phyloP scores from a whole-genome alignment of 2,113 vertebrate genomes.

The Amazona vittata region DNA sequence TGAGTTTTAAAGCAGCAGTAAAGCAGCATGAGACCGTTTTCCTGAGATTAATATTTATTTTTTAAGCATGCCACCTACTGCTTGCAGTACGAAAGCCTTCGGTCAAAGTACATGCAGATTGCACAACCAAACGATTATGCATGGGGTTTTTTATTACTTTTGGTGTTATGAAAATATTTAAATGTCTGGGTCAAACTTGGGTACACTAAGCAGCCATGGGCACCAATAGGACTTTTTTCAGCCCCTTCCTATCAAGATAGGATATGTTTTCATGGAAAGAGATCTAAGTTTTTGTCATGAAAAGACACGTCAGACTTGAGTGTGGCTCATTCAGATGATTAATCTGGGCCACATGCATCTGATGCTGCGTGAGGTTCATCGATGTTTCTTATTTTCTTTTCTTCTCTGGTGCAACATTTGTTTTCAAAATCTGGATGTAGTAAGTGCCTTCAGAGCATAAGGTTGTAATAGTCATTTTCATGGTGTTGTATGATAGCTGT shows the following conservation, averaged over 20 bases:
- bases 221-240: background rate
- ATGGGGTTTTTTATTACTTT: background rate
- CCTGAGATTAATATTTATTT: slow-evolving; percentile 54
- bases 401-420: slow-evolving; percentile 25
- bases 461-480: slow-evolving; percentile 29
- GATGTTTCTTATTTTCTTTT: slow-evolving; percentile 45
- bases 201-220: slow-evolving; percentile 3
- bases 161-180: slow-evolving; percentile 63
- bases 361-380: background rate
- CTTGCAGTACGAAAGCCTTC: background rate
- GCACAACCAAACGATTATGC: background rate
- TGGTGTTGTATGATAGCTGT: background rate
- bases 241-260: background rate
- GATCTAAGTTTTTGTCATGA: background rate
- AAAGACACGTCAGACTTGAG: slow-evolving; percentile 27
- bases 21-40: slow-evolving; percentile 28
- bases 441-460: slow-evolving; percentile 17
- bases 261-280: slow-evolving; percentile 27
- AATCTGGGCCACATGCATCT: background rate
- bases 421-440: slow-evolving; percentile 5
- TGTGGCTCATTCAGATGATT: slow-evolving; percentile 45
- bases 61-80: slow-evolving; percentile 57
- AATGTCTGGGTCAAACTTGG: slow-evolving; percentile 38
- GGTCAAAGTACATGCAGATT: slow-evolving; percentile 6
- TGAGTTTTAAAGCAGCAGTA: slow-evolving; percentile 18